These are phyloP conservation scores for Oryzias melastigma DNA, from an alignment of 2,113 vertebrate species.

Conservation along the genomic window DNA sequence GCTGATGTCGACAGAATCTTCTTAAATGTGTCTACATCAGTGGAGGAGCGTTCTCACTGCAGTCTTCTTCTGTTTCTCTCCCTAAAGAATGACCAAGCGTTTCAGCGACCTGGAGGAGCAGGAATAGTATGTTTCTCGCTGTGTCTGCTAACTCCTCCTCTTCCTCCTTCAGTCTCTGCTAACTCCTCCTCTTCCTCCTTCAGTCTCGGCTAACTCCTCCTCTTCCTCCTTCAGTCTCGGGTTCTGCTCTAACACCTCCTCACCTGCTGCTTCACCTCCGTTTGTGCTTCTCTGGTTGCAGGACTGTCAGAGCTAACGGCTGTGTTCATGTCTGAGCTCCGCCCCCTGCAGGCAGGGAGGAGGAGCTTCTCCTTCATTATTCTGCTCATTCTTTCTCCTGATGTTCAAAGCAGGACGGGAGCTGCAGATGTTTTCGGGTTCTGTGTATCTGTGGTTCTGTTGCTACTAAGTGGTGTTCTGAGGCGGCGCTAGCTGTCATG, in stretches of 20 bases:
- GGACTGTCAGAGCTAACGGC: no score
- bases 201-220: constrained; percentile 8
- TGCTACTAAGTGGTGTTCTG: neutral
- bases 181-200: constrained; percentile 7
- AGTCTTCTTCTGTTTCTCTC: constrained; percentile 25
- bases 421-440: neutral
- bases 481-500: constrained; percentile 6
- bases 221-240: neutral
- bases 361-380: neutral
- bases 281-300: constrained; percentile 17
- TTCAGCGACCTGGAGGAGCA: constrained; percentile 79
- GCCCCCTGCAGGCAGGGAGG: neutral
- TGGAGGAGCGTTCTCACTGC: neutral
- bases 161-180: constrained; percentile 19
- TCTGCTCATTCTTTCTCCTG: no score
- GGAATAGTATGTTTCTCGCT: constrained; percentile 87
- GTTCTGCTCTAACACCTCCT: constrained; percentile 37
- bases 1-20: no score
- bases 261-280: constrained; percentile 12
- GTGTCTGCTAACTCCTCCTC: constrained; percentile 25
- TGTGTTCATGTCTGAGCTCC: neutral
- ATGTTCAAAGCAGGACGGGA: no score
- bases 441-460: neutral
- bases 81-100: constrained; percentile 68
- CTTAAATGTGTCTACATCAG: neutral